These are phyloP conservation scores for Anabacerthia variegaticeps DNA, from an alignment of 2,797 vertebrate species.

Conservation along the genomic window DNA sequence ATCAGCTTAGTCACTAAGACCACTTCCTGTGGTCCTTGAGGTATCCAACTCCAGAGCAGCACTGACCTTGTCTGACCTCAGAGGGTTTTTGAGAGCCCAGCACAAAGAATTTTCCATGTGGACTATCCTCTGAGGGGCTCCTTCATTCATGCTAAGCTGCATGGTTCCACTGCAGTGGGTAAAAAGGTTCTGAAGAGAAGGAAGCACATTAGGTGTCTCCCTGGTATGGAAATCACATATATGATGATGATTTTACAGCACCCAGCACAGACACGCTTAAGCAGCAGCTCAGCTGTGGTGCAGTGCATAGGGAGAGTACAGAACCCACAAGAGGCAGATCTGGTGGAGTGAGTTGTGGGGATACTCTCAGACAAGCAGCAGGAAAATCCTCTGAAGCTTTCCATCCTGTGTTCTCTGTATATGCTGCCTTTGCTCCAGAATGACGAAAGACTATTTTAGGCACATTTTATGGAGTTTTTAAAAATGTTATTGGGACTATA, in stretches of 20 bases:
- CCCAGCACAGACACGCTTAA: background rate
- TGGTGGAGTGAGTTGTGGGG: background rate
- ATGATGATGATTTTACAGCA: background rate
- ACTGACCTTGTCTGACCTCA: background rate
- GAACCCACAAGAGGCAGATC: background rate
- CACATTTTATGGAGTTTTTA: slow-evolving; percentile 63
- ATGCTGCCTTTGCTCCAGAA: slow-evolving; percentile 42
- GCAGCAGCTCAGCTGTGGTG: background rate
- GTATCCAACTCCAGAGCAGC: accelerated
- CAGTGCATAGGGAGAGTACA: background rate
- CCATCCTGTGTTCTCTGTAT: background rate
- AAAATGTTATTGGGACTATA: slow-evolving; percentile 59
- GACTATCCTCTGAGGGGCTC: background rate
- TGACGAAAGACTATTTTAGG: slow-evolving; percentile 8
- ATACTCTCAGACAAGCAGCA: background rate
- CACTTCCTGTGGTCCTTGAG: background rate
- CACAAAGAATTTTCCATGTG: background rate
- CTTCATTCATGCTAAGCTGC: background rate
- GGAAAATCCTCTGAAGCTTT: slow-evolving; percentile 14
- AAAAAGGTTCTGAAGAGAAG: background rate
- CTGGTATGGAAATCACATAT: background rate
- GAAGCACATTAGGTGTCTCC: background rate
- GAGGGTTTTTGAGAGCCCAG: background rate
- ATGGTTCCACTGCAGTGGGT: background rate
- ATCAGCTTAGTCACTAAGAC: slow-evolving; percentile 24